These are phyloP conservation scores for Drosophila simulans DNA, from an alignment of 1,140 invertebrate species.

Conservation along the genomic window DNA sequence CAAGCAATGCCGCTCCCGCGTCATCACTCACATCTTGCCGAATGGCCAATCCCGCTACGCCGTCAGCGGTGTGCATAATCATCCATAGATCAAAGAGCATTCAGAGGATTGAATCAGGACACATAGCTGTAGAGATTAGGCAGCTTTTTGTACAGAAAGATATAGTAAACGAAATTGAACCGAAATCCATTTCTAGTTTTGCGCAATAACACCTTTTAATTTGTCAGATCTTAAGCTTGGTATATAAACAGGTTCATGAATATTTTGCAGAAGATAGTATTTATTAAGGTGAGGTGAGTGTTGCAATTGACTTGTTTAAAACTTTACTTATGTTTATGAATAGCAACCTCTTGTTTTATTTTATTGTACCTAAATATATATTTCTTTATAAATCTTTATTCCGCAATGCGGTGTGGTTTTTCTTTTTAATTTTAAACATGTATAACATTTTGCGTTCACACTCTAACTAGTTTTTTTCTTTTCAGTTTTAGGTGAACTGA, in stretches of 20 bases:
- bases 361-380: slow-evolving; percentile 1
- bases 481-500: slow-evolving; percentile 35
- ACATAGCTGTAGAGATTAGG: not conserved
- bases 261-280: too few species aligned
- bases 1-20: slow-evolving; percentile 69
- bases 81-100: slow-evolving; percentile 27
- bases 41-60: slow-evolving; percentile 53
- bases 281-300: slow-evolving; percentile 36
- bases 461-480: slow-evolving; percentile 4
- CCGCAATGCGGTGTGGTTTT: not conserved
- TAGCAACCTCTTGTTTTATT: not conserved
- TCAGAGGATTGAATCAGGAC: slow-evolving; percentile 4
- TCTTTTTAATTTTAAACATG: not conserved
- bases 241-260: too few species aligned
- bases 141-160: not conserved
- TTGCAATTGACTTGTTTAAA: not conserved
- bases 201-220: not conserved
- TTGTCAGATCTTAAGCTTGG: too few species aligned
- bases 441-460: not conserved
- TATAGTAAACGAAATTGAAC: slow-evolving; percentile 7
- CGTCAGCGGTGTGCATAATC: slow-evolving; percentile 76
- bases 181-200: not conserved
- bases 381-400: not conserved
- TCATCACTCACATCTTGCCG: slow-evolving; percentile 66
- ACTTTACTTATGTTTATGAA: not conserved